These are phyloP conservation scores for Engystomops pustulosus DNA, from an alignment of 2,113 vertebrate genomes.

Conservation along the genomic window DNA sequence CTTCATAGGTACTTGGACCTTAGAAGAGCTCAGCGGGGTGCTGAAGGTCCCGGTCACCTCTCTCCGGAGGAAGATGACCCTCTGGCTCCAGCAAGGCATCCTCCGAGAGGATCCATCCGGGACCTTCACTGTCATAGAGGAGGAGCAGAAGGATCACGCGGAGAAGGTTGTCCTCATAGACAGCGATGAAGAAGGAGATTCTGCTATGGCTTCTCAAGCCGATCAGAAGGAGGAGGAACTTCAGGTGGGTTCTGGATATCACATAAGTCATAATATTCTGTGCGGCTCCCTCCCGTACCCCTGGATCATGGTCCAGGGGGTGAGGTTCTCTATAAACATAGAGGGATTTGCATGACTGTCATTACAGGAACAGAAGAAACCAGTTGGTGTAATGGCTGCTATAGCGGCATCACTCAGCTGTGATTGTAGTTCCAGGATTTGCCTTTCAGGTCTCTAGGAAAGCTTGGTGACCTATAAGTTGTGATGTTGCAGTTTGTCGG, in stretches of 20 bases:
- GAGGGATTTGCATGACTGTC: not conserved
- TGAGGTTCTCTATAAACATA: not conserved
- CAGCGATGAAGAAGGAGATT: constrained; percentile 94
- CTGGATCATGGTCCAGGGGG: no score
- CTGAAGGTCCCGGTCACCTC: constrained; percentile 86
- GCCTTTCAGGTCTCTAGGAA: not conserved
- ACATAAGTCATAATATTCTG: no score
- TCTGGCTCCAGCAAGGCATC: constrained; percentile 98
- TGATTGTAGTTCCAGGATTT: not conserved
- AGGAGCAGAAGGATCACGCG: constrained; percentile 82
- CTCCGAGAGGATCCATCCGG: constrained; percentile 85
- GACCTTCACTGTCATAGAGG: constrained; percentile 85
- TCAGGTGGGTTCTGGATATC: constrained; percentile 76
- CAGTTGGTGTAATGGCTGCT: not conserved
- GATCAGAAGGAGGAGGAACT: constrained; percentile 98
- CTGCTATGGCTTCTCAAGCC: constrained; percentile 93
- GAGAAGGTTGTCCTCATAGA: constrained; percentile 91
- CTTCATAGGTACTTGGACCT: constrained; percentile 80
- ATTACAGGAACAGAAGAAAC: not conserved
- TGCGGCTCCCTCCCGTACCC: no score
- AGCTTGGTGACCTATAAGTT: no score
- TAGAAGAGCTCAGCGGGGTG: constrained; percentile 87
- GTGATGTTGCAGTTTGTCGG: no score
- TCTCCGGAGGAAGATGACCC: constrained; percentile 86
- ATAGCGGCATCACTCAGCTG: not conserved